Evolutionary conservation across 2,113 vertebrate genomes (phyloP).

Genomic region (Carassius auratus): DNA sequence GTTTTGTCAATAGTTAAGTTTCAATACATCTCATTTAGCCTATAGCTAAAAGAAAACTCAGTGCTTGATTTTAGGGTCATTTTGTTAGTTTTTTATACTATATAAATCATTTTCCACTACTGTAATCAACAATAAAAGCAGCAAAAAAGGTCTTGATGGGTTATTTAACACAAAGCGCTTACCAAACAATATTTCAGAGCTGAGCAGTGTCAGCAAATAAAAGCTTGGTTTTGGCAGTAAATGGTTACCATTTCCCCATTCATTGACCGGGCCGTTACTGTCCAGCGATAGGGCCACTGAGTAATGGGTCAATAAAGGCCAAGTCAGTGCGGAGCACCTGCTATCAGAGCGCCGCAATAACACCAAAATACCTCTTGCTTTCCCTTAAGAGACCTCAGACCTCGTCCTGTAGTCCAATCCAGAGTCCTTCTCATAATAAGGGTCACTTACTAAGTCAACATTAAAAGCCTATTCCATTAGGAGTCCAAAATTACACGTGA

Average conservation of each 20-base stretch:
- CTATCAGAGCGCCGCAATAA: conserved; percentile 49
- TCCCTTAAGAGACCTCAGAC: conserved; percentile 46
- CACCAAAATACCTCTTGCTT: conserved; percentile 10
- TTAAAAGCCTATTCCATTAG: conserved; percentile 46
- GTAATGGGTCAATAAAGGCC: conserved; percentile 58
- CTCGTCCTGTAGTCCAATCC: background rate
- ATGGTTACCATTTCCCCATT: conserved; percentile 45
- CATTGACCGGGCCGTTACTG: conserved; percentile 53
- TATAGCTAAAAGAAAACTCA: too few relatives aligned
- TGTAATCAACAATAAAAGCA: background rate
- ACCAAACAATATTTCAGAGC: conserved; percentile 8
- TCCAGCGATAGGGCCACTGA: conserved; percentile 50
- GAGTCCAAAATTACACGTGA: background rate
- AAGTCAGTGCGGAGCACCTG: conserved; percentile 10
- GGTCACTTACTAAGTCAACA: conserved; percentile 49
- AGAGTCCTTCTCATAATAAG: conserved; percentile 53
- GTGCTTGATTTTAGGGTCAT: background rate
- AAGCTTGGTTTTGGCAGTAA: conserved; percentile 28
- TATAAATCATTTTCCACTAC: background rate
- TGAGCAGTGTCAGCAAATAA: conserved; percentile 34
- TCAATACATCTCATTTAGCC: background rate
- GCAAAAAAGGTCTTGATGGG: background rate
- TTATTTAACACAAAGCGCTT: conserved; percentile 10
- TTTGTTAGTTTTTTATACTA: background rate
- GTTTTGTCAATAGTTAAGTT: background rate